Evolutionary conservation across 2,113 vertebrate species (phyloP), one percentile per base, ranked within the genome.

Genomic region (Proteles cristata): DNA sequence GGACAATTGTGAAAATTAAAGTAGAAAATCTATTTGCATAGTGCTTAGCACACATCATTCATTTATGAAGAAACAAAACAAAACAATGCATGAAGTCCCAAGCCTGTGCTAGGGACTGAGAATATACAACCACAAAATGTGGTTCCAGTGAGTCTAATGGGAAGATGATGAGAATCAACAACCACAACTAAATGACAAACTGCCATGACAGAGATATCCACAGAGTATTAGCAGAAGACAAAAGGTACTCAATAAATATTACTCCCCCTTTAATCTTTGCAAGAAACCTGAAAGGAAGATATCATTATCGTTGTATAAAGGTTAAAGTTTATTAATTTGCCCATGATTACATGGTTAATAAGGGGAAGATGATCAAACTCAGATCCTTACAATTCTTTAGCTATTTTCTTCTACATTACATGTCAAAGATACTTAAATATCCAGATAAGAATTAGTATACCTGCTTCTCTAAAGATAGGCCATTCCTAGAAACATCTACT

Each of bases 1-100:
- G 5, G 48, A 89, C 39, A 66, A 79, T 7, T 25, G 6, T 81
- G 63, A 96, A 91, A 94, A 94, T 50, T 94, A 88, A 73, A 92
- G 66, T 25, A 84, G 74, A 71, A 92, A 85, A 73, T 74, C 15
- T 68, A 81, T 45, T 63, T 77, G n/a, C 39, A 93, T 14, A 68
- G n/a, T 77, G 39, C 28, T 91, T 77, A 90, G 63, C 31, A 92
- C 2, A 65, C 11, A 69, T 65, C 31, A 80, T 50, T 79, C n/a
- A 82, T 79, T 91, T 77, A 79, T 69, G 76, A 94, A 94, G 71
- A 96, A 94, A 83, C 53, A 88, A 76, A 82, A 16, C 73, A 55
- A 95, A 77, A 77, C 21, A 71, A 25, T 50, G 23, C 50, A 71
- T 7, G 2, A 77, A 23, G 23, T 61, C 61, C 61, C 39, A 53